Evolutionary conservation across 64 coral and sea anemone genomes (phyloP), one percentile per base, ranked within the genome.

Genomic region (Stichodactyla mertensii): DNA sequence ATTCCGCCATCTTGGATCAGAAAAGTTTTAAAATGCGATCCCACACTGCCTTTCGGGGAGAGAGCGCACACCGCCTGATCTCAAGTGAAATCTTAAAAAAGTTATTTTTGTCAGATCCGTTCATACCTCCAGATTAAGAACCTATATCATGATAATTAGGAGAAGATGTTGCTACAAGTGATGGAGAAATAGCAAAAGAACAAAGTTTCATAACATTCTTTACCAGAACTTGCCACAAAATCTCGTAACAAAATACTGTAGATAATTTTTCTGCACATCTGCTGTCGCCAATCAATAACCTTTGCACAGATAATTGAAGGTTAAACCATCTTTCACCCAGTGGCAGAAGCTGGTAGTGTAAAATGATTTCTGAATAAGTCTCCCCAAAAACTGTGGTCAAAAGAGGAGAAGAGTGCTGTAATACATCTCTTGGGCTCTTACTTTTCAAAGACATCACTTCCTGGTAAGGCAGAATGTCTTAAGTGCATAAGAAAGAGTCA

Each of bases 261-360:
- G 64, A 69, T 69, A 69, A 20, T 22, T n/a, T 20, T 69, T 69
- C 64, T 69, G 19, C 64, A 10, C 64, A 31, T 54, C 10, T 93
- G 52, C 54, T 82, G 6, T 10, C 10, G 36, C 51, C 80, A 87
- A 93, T 89, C 4, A 64, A 56, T 18, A 61, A 85, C 1, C 28
- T 36, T 56, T 61, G 27, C 51, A 8, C 9, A 51, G 77, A 64
- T 0, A 31, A 24, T 82, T 89, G 52, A 55, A 28, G 36, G 22
- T 59, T 19, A 22, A 84, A 10, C 79, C 79, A 55, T 45, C 64
- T 51, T 24, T 79, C 31, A 58, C 79, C 74, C 70, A 12, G 12
- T 93, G 92, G 92, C 52, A 57, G 10, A 16, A 77, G 10, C 54
- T 89, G 6, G 92, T 77, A 28, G 51, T 90, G 57, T 85, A 77